Conservation (phyloP, 1,140 invertebrate genomes). For the honey bee (Apis mellifera) region Amel_HAv3.1 CM009931.2:3251501-3252000, state of each 20-base stretch:
- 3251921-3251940: no score
- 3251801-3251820: no score
- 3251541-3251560: conserved; percentile 94
- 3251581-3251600: conserved; percentile 88
- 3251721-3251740: no score
- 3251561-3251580: conserved; percentile 97
- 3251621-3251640: conserved; percentile 99
- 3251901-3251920: neutral
- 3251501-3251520: conserved; percentile 81
- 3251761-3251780: no score
- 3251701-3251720: no score
- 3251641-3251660: conserved; percentile 95
- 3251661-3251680: conserved; percentile 98
- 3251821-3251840: no score
- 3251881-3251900: neutral
- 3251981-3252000: neutral
- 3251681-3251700: conserved; percentile 75
- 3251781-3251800: no score
- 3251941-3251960: neutral
- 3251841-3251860: no score
- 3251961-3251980: neutral
- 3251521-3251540: conserved; percentile 86
- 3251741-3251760: no score
- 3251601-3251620: conserved; percentile 96
- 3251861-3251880: no score